Evolutionary conservation across 35 echinoderm and acorn worm genomes (phyloP).

Genomic region (Nesometra sesokonis): DNA sequence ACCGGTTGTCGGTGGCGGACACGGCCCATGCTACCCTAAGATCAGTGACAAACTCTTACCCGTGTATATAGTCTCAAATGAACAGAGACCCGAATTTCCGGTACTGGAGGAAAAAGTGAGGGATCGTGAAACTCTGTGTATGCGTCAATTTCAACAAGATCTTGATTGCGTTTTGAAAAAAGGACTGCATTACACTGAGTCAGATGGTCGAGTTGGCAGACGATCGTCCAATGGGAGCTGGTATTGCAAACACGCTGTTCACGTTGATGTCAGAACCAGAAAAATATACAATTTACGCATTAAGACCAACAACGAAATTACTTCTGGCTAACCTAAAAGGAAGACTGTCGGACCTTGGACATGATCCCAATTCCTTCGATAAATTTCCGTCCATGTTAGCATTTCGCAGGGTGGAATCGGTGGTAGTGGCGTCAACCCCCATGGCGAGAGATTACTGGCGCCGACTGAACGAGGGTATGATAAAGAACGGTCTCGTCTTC

Average conservation of each 20-base stretch:
- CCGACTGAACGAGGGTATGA: not conserved
- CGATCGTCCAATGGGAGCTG: not conserved
- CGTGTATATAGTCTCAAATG: too few relatives aligned
- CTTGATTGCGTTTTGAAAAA: too few relatives aligned
- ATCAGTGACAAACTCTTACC: too few relatives aligned
- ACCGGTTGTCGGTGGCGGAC: too few relatives aligned
- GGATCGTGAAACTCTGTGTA: too few relatives aligned
- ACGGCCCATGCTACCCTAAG: too few relatives aligned
- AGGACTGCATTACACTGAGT: not conserved
- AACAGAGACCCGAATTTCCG: too few relatives aligned
- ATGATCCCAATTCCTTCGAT: not conserved
- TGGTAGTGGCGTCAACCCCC: not conserved
- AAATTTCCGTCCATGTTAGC: not conserved
- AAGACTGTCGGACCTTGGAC: not conserved
- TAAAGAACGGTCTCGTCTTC: not conserved
- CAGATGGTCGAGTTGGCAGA: not conserved
- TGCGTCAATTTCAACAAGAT: too few relatives aligned
- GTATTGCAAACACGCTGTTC: not conserved
- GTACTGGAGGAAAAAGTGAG: too few relatives aligned
- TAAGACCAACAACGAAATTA: not conserved
- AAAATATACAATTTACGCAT: not conserved
- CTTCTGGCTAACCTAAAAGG: not conserved
- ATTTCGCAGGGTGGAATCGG: not conserved
- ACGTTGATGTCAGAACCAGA: not conserved
- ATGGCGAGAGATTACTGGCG: not conserved